Evolutionary conservation across 2,888 invertebrate species (phyloP).

Genomic region (Fissipunctia ypsillon): DNA sequence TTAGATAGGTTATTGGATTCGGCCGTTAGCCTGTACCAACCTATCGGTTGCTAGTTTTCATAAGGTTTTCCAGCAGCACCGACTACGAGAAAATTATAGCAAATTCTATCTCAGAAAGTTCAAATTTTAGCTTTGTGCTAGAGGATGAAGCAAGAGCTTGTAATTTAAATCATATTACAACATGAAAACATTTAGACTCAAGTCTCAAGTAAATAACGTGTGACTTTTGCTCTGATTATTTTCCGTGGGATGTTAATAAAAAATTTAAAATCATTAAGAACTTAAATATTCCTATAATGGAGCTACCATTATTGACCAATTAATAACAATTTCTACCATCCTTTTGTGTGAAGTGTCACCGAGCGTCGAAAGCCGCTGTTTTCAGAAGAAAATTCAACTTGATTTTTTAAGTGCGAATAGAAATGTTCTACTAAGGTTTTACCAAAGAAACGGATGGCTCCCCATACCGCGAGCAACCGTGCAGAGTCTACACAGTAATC

Average conservation of each 20-base stretch:
- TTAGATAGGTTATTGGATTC: no score
- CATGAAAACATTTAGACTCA: background rate
- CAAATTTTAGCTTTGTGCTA: background rate
- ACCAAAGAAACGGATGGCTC: slow-evolving; percentile 35
- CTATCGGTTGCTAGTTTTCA: background rate
- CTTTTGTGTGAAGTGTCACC: background rate
- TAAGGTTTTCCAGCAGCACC: background rate
- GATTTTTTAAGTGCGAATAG: background rate
- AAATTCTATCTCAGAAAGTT: background rate
- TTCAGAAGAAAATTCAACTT: background rate
- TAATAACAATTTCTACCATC: background rate
- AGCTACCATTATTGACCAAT: slow-evolving; percentile 7
- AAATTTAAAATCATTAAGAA: slow-evolving; percentile 1
- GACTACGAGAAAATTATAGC: no score
- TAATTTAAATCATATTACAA: background rate
- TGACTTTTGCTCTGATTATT: background rate
- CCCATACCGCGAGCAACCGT: slow-evolving; percentile 31
- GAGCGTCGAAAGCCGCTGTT: no score
- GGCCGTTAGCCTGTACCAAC: background rate
- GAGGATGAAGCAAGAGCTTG: background rate
- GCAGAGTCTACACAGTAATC: slow-evolving; percentile 37
- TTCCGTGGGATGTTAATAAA: background rate
- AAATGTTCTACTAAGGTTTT: slow-evolving; percentile 16
- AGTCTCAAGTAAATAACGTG: background rate
- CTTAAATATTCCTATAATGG: background rate